phyloP scores from a whole-genome alignment of 2,113 vertebrate genomes.

The Callipepla californica region DNA sequence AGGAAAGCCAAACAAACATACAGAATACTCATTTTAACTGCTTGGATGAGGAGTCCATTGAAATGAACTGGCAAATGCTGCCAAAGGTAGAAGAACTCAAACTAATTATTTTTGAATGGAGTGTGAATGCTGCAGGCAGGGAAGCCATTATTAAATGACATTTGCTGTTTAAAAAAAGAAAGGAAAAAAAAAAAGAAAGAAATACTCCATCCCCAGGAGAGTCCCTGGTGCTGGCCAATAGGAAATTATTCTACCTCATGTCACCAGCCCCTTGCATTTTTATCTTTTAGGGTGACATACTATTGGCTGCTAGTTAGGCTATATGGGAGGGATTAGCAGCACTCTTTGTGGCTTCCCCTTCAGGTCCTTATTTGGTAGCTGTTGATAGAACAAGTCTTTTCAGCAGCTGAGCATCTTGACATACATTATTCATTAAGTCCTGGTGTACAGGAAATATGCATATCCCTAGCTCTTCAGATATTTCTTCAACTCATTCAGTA shows the following conservation, averaged over 20 bases:
- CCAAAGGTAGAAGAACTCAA: conserved; percentile 2
- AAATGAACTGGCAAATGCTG: not conserved
- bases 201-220: conserved; percentile 68
- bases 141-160: conserved; percentile 74
- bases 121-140: conserved; percentile 42
- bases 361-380: conserved; percentile 90
- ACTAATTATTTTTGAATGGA: conserved; percentile 50
- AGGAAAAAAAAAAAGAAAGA: not conserved
- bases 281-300: conserved; percentile 29
- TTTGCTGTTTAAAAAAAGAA: not conserved
- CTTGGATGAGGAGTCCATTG: not conserved
- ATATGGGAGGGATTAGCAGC: conserved; percentile 78
- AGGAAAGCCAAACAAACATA: not conserved
- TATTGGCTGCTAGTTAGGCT: conserved; percentile 82
- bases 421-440: conserved; percentile 89
- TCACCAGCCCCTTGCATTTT: conserved; percentile 49
- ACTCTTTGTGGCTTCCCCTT: conserved; percentile 81
- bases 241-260: conserved; percentile 21
- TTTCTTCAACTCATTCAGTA: conserved; percentile 67
- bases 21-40: not conserved
- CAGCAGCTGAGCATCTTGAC: conserved; percentile 86
- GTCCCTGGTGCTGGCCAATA: conserved; percentile 79
- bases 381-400: conserved; percentile 83
- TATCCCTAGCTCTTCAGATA: conserved; percentile 76
- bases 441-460: conserved; percentile 82